Evolutionary conservation across 2,797 vertebrate genomes (phyloP), one percentile per base, ranked within the genome.

Genomic region (Cynodonichthys magdalenae): DNA sequence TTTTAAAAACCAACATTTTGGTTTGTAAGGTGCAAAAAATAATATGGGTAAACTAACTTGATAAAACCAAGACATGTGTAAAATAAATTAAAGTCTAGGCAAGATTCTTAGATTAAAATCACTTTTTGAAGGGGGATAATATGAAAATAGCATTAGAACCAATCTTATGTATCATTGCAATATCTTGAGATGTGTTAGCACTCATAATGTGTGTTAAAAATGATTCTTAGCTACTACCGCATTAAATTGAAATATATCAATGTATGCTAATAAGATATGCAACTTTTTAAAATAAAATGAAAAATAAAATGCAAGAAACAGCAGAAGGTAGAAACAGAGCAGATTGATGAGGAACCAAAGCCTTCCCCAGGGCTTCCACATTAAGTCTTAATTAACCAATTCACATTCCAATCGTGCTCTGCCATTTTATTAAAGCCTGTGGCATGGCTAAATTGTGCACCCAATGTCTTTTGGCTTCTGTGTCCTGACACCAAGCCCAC

Each of bases 361-460:
- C 6, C 11, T 1, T 15, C 53, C 19, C 2, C 12, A 6, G 34
- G 18, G 36, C 4, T 42, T 54, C 27, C 18, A 9, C 6, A 42
- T 24, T 7, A 42, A 56, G 53, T 42, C 15, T 15, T 56, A 18
- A 19, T 59, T n/a, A 59, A 5, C 28, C 12, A 20, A n/a, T 47
- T 34, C 24, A 28, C 20, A 58, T 57, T 41, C 20, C 20, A 9
- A 12, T 47, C 12, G 12, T n/a, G 34, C 12, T 2, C 28, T 5
- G 27, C 18, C 56, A 48, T 19, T 47, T 58, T 48, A n/a, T 47
- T 18, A 34, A 34, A 59, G 44, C 56, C 20, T 27, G 10, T 19
- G 9, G 44, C n/a, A 6, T 28, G 7, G 15, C 15, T 55, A 39
- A 15, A 15, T 24, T 41, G 11, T 55, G 19, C 36, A 55, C 53